These are phyloP conservation scores for Euphonia xanthogaster DNA, from an alignment of 2,797 vertebrate genomes.

Conservation along the genomic window DNA sequence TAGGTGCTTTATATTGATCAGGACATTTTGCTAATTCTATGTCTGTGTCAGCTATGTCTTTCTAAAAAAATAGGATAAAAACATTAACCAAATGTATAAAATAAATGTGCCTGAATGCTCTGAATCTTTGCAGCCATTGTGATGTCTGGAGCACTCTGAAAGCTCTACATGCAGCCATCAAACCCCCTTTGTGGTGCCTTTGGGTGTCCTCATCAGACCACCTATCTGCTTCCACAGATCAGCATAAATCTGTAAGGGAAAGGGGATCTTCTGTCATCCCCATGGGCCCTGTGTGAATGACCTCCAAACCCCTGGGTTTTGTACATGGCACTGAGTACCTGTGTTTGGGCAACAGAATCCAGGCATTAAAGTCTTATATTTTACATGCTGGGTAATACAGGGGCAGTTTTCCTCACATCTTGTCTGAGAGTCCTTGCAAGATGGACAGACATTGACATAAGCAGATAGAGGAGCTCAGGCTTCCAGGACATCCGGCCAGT, in stretches of 20 bases:
- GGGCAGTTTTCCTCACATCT: neutral
- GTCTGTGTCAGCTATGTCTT: neutral
- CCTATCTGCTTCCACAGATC: neutral
- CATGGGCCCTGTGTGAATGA: neutral
- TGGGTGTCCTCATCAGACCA: neutral
- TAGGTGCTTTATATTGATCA: neutral
- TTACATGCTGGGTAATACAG: neutral
- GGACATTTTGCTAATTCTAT: constrained; percentile 27
- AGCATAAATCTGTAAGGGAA: neutral
- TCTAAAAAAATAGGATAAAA: neutral
- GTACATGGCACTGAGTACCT: neutral
- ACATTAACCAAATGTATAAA: neutral
- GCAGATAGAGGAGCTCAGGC: neutral
- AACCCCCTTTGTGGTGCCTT: fast-evolving
- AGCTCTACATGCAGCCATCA: neutral
- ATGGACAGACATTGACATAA: neutral
- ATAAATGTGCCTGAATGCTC: neutral
- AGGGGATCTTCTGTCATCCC: neutral
- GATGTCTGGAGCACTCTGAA: neutral
- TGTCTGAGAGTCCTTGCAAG: neutral
- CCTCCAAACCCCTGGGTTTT: neutral
- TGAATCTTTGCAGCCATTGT: neutral
- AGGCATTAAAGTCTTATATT: neutral
- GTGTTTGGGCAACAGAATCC: neutral
- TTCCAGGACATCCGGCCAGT: fast-evolving